Evolutionary conservation across 2,113 vertebrate genomes (phyloP), one percentile per base, ranked within the genome.

Genomic region (Suncus etruscus): DNA sequence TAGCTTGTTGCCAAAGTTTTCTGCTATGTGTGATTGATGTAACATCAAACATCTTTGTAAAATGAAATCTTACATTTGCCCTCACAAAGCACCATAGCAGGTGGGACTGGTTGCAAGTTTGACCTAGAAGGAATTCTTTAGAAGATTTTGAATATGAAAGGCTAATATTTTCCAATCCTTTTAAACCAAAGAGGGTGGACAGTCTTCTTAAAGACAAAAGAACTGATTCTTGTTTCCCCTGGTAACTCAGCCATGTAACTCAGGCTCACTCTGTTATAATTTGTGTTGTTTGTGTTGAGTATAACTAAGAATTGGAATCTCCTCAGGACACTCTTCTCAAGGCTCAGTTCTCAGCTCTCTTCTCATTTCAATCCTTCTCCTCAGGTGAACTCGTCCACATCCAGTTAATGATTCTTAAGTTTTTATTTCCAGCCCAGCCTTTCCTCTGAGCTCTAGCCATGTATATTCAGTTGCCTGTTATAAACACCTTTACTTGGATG

Each of bases 1-100:
- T 90, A 82, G 29, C 50, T 89, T 87, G 25, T 54, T 81, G 89
- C 45, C 58, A 32, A 66, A 54, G 72, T 75, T 73, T 85, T 14
- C 78, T 78, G 10, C 80, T 68, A 50, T 20, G 14, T 18, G n/a
- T 20, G 39, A 73, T 76, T 20, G 39, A 73, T 76, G 3, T 8
- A 91, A 27, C 47, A 32, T 29, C 11, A 65, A 68, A 48, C 11
- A 25, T 69, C 11, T 87, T 68, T 51, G 10, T 61, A 83, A 90
- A 87, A 61, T 76, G 65, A 86, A 86, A 85, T 48, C 12, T 27
- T 69, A 58, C 29, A 29, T 22, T 77, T 84, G 50, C 7, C 61
- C 25, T 87, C 31, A 8, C 25, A 45, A 68, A 85, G n/a, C n/a
- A 48, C 81, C 22, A 0, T 5, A 54, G 75, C 29, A 11, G 6